phyloP scores from a whole-genome alignment of 2,888 invertebrate species.

The Philonicus albiceps region DNA sequence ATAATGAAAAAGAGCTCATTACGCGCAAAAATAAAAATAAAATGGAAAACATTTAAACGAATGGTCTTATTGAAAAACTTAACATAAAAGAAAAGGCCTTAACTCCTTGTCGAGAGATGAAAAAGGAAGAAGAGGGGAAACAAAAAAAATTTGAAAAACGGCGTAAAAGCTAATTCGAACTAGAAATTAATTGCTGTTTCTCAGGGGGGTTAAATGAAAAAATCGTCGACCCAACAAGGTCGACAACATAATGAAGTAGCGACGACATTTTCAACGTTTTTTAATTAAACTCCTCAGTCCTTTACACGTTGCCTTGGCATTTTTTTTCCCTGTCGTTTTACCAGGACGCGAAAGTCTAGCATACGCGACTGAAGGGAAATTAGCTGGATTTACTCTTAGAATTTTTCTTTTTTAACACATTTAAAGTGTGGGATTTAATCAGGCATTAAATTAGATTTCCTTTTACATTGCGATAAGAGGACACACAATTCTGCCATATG shows the following conservation, averaged over 20 bases:
- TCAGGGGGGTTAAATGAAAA: neutral
- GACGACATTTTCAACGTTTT: conserved; percentile 12
- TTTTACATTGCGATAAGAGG: neutral
- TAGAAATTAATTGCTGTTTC: neutral
- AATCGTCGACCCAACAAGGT: neutral
- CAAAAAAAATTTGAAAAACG: neutral
- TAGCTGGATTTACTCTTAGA: neutral
- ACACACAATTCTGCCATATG: neutral
- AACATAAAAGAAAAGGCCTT: neutral
- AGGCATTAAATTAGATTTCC: neutral
- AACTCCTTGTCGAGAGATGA: neutral
- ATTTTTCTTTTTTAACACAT: neutral
- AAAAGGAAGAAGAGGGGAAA: neutral
- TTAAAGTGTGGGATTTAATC: neutral
- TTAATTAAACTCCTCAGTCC: conserved; percentile 1
- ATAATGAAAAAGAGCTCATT: neutral
- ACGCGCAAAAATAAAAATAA: neutral
- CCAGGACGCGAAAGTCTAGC: neutral
- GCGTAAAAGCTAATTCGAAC: neutral
- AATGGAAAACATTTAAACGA: neutral
- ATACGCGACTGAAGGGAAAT: neutral
- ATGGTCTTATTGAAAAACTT: neutral
- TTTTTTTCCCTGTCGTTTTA: neutral
- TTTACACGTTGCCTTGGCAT: neutral
- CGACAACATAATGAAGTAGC: conserved; percentile 29